Evolutionary conservation across 92 coral and sea anemone genomes (phyloP).

Genomic region (Palythoa grandis): DNA sequence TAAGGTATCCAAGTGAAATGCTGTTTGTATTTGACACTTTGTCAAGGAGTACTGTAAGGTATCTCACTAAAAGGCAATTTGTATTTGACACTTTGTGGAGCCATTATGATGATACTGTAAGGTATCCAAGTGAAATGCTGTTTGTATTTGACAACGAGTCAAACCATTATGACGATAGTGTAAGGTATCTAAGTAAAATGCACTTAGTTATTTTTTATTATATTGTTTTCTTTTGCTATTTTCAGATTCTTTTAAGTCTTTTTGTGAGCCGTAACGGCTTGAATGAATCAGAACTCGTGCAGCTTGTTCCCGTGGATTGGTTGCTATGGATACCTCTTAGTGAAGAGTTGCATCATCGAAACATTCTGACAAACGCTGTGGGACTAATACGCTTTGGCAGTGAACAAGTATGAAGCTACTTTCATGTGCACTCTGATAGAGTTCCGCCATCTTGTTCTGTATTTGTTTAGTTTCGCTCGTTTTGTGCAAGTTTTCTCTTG

Average conservation of each 20-base stretch:
- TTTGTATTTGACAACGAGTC: no score
- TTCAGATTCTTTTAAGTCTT: conserved; percentile 71
- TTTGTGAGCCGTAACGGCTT: conserved; percentile 84
- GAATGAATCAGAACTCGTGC: conserved; percentile 80
- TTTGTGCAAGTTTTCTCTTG: no score
- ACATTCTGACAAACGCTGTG: conserved; percentile 65
- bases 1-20: no score
- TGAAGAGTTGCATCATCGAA: conserved; percentile 50
- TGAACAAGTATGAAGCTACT: conserved; percentile 63
- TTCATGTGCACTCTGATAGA: neutral
- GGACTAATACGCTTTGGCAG: conserved; percentile 75
- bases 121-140: no score
- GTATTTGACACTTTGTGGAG: no score
- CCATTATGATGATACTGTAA: no score
- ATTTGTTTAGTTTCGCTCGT: no score
- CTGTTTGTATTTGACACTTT: no score
- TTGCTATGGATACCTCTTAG: conserved; percentile 76
- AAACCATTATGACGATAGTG: neutral
- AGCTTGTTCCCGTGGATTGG: conserved; percentile 81
- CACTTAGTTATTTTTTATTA: neutral
- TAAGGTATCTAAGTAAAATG: neutral
- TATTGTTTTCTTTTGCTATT: neutral
- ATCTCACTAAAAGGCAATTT: no score
- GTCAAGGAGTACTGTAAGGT: no score
- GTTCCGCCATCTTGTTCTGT: no score